Conservation (phyloP, 2,888 invertebrate genomes). For the Apocheima hispidaria region DNA sequence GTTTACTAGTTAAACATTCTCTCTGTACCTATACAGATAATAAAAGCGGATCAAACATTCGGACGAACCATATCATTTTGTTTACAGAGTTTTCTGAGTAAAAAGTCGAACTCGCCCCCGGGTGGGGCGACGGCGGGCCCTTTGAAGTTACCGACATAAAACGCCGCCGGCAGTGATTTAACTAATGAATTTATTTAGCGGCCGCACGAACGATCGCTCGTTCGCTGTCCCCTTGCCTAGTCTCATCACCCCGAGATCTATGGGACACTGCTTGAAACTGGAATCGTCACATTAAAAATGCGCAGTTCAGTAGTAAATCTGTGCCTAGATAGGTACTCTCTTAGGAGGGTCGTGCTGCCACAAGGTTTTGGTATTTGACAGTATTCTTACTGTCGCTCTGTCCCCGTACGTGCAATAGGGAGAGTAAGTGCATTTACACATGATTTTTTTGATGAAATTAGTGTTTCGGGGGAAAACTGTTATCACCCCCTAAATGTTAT, state of each 20-base stretch:
- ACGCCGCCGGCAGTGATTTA: slow-evolving; percentile 86
- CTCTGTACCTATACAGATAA: slow-evolving; percentile 76
- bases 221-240: slow-evolving; percentile 45
- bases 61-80: slow-evolving; percentile 84
- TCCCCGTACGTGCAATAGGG: too few relatives aligned
- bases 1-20: slow-evolving; percentile 77
- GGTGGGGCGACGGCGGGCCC: slow-evolving; percentile 73
- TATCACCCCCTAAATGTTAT: too few relatives aligned
- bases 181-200: slow-evolving; percentile 87
- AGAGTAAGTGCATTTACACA: too few relatives aligned
- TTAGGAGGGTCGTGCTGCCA: too few relatives aligned
- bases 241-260: slow-evolving; percentile 40
- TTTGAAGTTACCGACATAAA: slow-evolving; percentile 86
- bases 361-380: too few relatives aligned
- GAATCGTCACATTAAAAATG: neutral
- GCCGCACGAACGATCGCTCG: slow-evolving; percentile 72
- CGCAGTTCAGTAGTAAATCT: too few relatives aligned
- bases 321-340: neutral
- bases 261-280: slow-evolving; percentile 28
- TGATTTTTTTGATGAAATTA: too few relatives aligned
- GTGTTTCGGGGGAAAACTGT: too few relatives aligned
- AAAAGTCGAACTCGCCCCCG: slow-evolving; percentile 83
- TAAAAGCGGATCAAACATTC: slow-evolving; percentile 85
- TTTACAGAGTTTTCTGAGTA: slow-evolving; percentile 85
- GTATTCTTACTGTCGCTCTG: too few relatives aligned